Percentiles rank a stretch among this genome's conserved stretches.
Conservation (phyloP, 2,113 vertebrate genomes). For the Scartelaos histophorus region DNA sequence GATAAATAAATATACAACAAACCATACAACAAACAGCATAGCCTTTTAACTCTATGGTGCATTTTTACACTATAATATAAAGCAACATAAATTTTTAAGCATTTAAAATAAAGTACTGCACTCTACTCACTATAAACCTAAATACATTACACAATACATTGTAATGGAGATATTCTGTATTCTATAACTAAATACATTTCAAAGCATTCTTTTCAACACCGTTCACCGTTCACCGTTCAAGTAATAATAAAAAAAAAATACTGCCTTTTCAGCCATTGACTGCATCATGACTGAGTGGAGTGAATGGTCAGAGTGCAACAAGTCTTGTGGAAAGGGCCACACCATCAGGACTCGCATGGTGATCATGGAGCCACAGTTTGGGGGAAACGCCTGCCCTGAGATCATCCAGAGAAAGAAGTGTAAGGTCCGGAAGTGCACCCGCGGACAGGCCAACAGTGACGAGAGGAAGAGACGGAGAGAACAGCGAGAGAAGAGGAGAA, state of each 20-base stretch:
- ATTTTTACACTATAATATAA: too few relatives aligned
- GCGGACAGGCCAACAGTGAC: constrained; percentile 80
- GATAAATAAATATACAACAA: too few relatives aligned
- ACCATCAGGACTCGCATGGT: constrained; percentile 90
- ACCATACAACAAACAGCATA: too few relatives aligned
- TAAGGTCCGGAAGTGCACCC: constrained; percentile 88
- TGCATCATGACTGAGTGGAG: constrained; percentile 92
- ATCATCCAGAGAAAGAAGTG: constrained; percentile 92
- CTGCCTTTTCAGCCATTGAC: constrained; percentile 82
- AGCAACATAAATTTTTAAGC: too few relatives aligned
- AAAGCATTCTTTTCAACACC: too few relatives aligned
- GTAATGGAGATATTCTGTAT: too few relatives aligned
- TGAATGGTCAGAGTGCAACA: constrained; percentile 97
- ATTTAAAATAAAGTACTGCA: too few relatives aligned
- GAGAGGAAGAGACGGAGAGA: constrained; percentile 92
- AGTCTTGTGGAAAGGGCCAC: constrained; percentile 96
- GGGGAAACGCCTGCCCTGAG: constrained; percentile 88
- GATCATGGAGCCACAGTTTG: constrained; percentile 92
- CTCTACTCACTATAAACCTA: too few relatives aligned
- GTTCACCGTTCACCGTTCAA: too few relatives aligned
- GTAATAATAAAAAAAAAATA: background rate
- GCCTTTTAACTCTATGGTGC: too few relatives aligned
- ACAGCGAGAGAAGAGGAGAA: constrained; percentile 87
- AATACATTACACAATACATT: too few relatives aligned
- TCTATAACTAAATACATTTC: too few relatives aligned